Percentiles rank a stretch among this genome's conserved stretches.
These are phyloP conservation scores for Scaptomyza montana DNA, from an alignment of 1,140 invertebrate species.

Conservation along the genomic window DNA sequence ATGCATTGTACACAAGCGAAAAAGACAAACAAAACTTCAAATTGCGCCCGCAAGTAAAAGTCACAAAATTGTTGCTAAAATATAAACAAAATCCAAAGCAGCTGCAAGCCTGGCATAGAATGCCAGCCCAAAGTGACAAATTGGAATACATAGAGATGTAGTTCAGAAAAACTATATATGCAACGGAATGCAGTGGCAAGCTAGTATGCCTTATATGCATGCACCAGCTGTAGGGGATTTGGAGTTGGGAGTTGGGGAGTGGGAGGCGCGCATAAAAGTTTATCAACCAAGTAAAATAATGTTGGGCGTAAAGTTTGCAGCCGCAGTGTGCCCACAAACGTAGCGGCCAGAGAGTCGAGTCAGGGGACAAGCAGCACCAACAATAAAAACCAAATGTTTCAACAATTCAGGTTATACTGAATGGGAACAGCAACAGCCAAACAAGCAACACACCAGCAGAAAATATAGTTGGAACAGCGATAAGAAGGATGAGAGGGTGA, in stretches of 20 bases:
- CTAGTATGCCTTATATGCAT: conserved; percentile 24
- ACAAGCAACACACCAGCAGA: neutral
- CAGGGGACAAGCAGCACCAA: conserved; percentile 49
- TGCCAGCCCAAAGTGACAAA: conserved; percentile 64
- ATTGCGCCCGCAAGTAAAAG: conserved; percentile 58
- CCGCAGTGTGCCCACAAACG: conserved; percentile 70
- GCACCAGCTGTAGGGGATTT: conserved; percentile 15
- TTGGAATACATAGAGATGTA: conserved; percentile 59
- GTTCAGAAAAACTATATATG: conserved; percentile 38
- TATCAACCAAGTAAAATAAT: conserved; percentile 82
- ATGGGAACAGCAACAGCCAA: conserved; percentile 15
- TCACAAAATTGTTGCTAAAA: conserved; percentile 52
- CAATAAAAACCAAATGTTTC: conserved; percentile 80
- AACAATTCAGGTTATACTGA: conserved; percentile 57
- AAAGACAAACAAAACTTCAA: conserved; percentile 35
- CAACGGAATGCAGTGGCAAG: neutral
- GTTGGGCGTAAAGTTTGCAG: conserved; percentile 76
- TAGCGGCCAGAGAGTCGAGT: conserved; percentile 12
- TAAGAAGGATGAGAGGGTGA: neutral
- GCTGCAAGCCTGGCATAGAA: conserved; percentile 39
- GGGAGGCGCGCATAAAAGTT: conserved; percentile 66
- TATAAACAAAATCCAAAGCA: conserved; percentile 55
- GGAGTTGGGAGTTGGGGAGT: conserved; percentile 1
- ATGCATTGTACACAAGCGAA: conserved; percentile 13
- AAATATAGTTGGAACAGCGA: conserved; percentile 14